Evolutionary conservation across 2,797 vertebrate species (phyloP).

Genomic region (Pogoniulus pusillus): DNA sequence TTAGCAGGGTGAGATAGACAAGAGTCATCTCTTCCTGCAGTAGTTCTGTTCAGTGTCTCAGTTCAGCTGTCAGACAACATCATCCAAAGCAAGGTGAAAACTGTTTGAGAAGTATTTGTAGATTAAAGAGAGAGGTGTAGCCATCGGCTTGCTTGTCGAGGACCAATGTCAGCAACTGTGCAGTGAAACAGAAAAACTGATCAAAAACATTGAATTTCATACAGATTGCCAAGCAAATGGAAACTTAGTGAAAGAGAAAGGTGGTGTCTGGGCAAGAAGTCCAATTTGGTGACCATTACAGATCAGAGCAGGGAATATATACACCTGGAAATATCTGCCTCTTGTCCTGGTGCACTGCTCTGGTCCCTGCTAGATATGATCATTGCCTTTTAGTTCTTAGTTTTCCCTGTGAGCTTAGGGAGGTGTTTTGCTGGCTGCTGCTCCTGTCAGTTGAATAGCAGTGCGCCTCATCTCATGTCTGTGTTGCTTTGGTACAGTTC

Average conservation of each 20-base stretch:
- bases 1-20: not conserved
- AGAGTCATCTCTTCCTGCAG: not conserved
- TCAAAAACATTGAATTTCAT: not conserved
- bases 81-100: not conserved
- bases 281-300: accelerated
- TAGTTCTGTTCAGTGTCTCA: not conserved
- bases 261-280: not conserved
- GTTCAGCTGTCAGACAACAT: not conserved
- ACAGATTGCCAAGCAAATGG: not conserved
- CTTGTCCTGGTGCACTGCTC: not conserved
- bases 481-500: not conserved
- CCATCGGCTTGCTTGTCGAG: not conserved
- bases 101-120: not conserved
- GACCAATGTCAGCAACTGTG: not conserved
- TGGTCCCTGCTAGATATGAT: not conserved
- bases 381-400: not conserved
- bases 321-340: not conserved
- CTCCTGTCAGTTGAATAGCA: not conserved
- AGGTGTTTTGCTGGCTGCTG: not conserved
- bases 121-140: not conserved
- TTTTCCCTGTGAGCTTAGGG: not conserved
- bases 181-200: not conserved
- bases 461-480: not conserved
- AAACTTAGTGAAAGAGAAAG: not conserved
- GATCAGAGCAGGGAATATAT: not conserved